Conservation (phyloP, 2,113 vertebrate species). For the Petromus typicus region DNA sequence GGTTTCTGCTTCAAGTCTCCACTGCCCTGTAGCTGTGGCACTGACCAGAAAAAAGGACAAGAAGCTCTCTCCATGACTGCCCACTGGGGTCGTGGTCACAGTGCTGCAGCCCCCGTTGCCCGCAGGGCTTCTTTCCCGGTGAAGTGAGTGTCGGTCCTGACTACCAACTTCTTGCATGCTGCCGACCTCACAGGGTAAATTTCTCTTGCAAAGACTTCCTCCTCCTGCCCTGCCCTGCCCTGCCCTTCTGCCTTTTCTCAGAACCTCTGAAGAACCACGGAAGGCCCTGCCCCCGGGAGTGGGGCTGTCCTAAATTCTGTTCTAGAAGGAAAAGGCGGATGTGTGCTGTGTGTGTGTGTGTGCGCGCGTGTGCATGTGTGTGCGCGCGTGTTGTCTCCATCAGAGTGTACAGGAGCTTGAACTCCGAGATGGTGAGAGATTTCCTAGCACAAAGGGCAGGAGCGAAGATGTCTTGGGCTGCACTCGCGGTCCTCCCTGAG, state of each 20-base stretch:
- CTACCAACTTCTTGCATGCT: not conserved
- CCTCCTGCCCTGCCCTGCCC: not conserved
- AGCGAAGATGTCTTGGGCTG: not conserved
- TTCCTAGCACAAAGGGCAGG: not conserved
- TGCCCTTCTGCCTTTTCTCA: not conserved
- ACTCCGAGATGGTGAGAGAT: not conserved
- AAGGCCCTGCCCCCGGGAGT: not conserved
- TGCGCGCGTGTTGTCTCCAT: not conserved
- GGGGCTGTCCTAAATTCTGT: not conserved
- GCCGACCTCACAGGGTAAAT: conserved; percentile 1
- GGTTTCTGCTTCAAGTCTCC: not conserved
- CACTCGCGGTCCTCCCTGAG: no score
- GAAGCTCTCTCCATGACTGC: not conserved
- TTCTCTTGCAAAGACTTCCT: not conserved
- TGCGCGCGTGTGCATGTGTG: not conserved
- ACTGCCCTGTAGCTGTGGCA: not conserved
- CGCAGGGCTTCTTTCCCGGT: not conserved
- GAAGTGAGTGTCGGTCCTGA: not conserved
- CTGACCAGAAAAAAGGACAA: not conserved
- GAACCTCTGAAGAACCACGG: not conserved
- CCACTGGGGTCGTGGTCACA: not conserved
- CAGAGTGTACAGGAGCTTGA: conserved; percentile 44
- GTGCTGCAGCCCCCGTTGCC: not conserved
- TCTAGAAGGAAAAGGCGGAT: not conserved
- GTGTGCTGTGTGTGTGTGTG: not conserved